Conservation (phyloP, 1,140 invertebrate species). For the Monomorium pharaonis region DNA sequence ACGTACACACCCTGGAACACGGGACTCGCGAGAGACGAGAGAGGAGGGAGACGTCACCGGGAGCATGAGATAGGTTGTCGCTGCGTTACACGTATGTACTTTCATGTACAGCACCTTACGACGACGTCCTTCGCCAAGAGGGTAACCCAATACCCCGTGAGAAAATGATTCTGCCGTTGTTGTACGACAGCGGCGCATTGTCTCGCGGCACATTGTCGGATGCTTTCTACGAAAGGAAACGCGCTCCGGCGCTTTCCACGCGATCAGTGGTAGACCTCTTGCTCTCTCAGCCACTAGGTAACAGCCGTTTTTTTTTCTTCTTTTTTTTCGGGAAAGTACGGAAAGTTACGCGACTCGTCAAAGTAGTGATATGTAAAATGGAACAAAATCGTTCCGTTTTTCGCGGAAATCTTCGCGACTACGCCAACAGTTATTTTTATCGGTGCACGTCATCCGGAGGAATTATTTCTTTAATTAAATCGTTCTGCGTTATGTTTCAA, state of each 20-base stretch:
- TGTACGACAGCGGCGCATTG: conserved; percentile 16
- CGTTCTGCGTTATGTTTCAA: background rate
- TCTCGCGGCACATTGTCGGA: conserved; percentile 30
- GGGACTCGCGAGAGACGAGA: conserved; percentile 31
- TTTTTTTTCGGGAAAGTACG: conserved; percentile 12
- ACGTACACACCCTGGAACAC: no score
- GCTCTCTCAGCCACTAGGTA: background rate
- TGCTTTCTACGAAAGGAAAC: conserved; percentile 48
- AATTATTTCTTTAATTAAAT: conserved; percentile 20
- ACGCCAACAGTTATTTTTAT: background rate
- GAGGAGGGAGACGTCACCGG: conserved; percentile 58
- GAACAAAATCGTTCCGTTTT: background rate
- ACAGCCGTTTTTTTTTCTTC: background rate
- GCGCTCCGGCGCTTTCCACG: conserved; percentile 18
- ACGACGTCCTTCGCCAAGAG: conserved; percentile 8
- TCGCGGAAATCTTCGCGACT: background rate
- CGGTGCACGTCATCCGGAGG: background rate
- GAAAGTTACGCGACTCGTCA: background rate
- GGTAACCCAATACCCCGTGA: conserved; percentile 31
- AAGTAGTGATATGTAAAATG: background rate
- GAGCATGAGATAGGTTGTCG: conserved; percentile 61
- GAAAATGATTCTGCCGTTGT: conserved; percentile 41
- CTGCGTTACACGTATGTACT: conserved; percentile 12
- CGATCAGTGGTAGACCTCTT: conserved; percentile 14
- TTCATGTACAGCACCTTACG: conserved; percentile 16